These are phyloP conservation scores for Penelope pileata DNA, from an alignment of 2,113 vertebrate genomes.

Conservation along the genomic window DNA sequence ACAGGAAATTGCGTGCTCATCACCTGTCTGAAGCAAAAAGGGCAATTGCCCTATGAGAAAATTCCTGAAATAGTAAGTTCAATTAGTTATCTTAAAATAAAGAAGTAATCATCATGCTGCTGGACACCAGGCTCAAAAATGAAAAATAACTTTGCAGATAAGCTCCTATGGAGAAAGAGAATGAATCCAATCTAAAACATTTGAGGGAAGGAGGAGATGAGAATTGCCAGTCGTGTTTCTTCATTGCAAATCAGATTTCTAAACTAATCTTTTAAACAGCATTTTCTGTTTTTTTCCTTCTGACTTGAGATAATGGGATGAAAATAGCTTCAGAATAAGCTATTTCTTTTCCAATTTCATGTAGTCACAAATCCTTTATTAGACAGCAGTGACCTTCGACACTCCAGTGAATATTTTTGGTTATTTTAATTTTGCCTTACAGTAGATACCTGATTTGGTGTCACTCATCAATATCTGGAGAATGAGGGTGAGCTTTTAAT, in stretches of 20 bases:
- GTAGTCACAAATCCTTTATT: conserved; percentile 66
- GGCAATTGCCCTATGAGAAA: background rate
- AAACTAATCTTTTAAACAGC: conserved; percentile 65
- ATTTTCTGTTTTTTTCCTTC: conserved; percentile 73
- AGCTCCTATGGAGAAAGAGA: background rate
- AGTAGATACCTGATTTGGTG: conserved; percentile 40
- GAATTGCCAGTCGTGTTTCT: background rate
- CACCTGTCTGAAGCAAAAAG: background rate
- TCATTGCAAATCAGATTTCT: conserved; percentile 37
- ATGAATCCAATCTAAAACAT: background rate
- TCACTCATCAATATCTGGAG: background rate
- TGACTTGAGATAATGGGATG: conserved; percentile 77
- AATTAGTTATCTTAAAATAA: background rate
- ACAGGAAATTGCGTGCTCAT: background rate
- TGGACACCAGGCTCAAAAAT: background rate
- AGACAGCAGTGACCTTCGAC: conserved; percentile 74
- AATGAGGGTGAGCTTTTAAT: conserved; percentile 16
- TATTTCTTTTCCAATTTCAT: conserved; percentile 72
- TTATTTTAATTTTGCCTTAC: conserved; percentile 66
- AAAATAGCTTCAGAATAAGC: conserved; percentile 76
- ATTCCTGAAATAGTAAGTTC: background rate
- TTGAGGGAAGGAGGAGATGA: background rate
- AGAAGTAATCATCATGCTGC: too few species aligned
- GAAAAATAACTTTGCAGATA: background rate
- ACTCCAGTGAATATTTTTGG: conserved; percentile 50